Base-by-base conservation (phyloP, 2,113 vertebrate genomes). In the Arothron firmamentum region DNA sequence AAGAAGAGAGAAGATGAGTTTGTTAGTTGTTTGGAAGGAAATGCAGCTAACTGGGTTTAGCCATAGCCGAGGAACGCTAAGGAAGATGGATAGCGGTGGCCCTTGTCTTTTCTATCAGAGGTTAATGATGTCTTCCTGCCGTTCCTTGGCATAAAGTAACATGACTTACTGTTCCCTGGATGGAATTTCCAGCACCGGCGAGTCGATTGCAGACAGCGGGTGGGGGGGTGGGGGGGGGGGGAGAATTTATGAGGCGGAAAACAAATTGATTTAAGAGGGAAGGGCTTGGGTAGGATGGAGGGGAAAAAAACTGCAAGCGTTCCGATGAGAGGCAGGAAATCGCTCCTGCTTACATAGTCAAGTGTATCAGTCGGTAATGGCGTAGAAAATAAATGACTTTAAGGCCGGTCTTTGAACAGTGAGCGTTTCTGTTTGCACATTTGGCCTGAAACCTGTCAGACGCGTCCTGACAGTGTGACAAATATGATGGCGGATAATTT, bases 31-130 rank as follows among this genome's bases (percentile, higher is more conserved):
- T 53, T 23, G 50, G 70, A 43, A 68, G 61, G 49, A 69, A 82
- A 74, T 62, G 65, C 68, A 59, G 45, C 51, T 67, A 85, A 77
- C 73, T 56, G 56, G 55, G 55, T 68, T 78, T 71, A 21, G 50
- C 52, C 46, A 1, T 51, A 17, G 16, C 14, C 12, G 21, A 51
- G 1, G 20, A 74, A 54, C 51, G 70, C 52, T 77, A 46, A 80
- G 75, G 72, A 50, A 82, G 68, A 81, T 65, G 57, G 65, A 75
- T 70, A 67, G 66, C 57, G 58, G 38, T 7, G 61, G 48, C 34
- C 59, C 56, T 69, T 68, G 62, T 65, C 17, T 52, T 62, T 62
- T 47, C 52, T 16, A 13, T 34, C 47, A 50, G 28, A 69, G 61
- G 73, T 47, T 69, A 77, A 80, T 84, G 70, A 53, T 31, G 17